These are phyloP conservation scores for Heteropelma amictum DNA, from an alignment of 2,888 invertebrate genomes.

Conservation along the genomic window DNA sequence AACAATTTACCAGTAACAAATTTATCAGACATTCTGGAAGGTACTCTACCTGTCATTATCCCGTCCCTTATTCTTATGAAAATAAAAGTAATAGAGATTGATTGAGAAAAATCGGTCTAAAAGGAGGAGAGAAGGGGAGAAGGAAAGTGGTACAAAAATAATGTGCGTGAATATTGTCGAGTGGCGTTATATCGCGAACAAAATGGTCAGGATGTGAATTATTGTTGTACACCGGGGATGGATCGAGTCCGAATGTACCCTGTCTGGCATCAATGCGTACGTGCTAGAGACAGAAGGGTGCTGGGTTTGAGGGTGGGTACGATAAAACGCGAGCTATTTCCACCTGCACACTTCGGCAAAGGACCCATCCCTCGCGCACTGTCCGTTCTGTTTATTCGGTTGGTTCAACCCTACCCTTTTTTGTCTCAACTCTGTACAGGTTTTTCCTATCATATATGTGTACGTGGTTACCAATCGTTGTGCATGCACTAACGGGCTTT, in stretches of 20 bases:
- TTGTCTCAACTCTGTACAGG: not conserved
- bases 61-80: too few relatives aligned
- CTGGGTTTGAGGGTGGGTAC: not conserved
- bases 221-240: slow-evolving; percentile 66
- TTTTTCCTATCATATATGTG: not conserved
- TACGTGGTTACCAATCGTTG: not conserved
- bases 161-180: slow-evolving; percentile 67
- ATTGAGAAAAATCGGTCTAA: not conserved
- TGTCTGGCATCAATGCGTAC: slow-evolving; percentile 15
- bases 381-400: slow-evolving; percentile 41
- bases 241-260: slow-evolving; percentile 59
- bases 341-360: slow-evolving; percentile 19
- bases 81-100: not conserved
- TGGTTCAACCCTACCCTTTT: not conserved
- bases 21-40: not conserved
- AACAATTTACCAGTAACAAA: not conserved
- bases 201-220: slow-evolving; percentile 75
- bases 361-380: slow-evolving; percentile 17
- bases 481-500: slow-evolving; percentile 25
- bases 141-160: slow-evolving; percentile 52
- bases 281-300: not conserved
- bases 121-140: slow-evolving; percentile 49
- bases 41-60: not conserved
- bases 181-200: slow-evolving; percentile 70
- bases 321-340: slow-evolving; percentile 32